A percentile compares a stretch with the other conserved stretches of the same genome.
phyloP scores from a whole-genome alignment of 2,888 invertebrate genomes.

The Phyto melanocephala region DNA sequence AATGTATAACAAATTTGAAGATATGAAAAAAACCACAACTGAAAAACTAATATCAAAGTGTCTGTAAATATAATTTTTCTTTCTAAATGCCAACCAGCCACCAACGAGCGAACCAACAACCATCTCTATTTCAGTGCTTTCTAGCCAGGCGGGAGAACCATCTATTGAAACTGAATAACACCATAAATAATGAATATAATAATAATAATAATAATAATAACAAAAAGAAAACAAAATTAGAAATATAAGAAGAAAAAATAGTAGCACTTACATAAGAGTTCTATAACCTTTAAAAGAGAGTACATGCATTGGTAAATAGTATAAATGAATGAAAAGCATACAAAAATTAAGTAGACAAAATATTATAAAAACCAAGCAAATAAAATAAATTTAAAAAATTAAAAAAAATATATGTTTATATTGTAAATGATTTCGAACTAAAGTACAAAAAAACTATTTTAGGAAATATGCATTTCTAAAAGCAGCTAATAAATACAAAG shows the following conservation, averaged over 20 bases:
- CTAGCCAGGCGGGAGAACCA: slow-evolving; percentile 11
- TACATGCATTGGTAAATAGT: slow-evolving; percentile 8
- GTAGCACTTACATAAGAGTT: slow-evolving; percentile 57
- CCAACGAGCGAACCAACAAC: not conserved
- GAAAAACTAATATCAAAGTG: slow-evolving; percentile 58
- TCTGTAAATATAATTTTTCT: slow-evolving; percentile 62
- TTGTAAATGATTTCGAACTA: no score
- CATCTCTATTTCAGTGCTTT: not conserved
- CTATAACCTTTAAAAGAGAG: slow-evolving; percentile 59
- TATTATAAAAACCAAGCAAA: slow-evolving; percentile 31
- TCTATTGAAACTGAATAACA: slow-evolving; percentile 53
- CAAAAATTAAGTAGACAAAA: no score
- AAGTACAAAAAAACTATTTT: slow-evolving; percentile 32
- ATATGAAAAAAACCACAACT: slow-evolving; percentile 3
- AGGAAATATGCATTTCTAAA: slow-evolving; percentile 20
- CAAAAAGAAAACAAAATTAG: slow-evolving; percentile 11
- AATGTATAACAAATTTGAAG: not conserved
- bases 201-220: no score
- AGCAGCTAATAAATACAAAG: slow-evolving; percentile 15
- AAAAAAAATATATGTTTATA: not conserved
- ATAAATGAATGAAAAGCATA: not conserved
- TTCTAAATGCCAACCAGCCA: slow-evolving; percentile 35
- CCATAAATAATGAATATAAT: slow-evolving; percentile 49
- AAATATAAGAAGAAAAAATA: slow-evolving; percentile 2
- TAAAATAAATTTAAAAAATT: slow-evolving; percentile 13